These are phyloP conservation scores for Chiloscyllium plagiosum DNA, from an alignment of 2,113 vertebrate species.

Conservation along the genomic window DNA sequence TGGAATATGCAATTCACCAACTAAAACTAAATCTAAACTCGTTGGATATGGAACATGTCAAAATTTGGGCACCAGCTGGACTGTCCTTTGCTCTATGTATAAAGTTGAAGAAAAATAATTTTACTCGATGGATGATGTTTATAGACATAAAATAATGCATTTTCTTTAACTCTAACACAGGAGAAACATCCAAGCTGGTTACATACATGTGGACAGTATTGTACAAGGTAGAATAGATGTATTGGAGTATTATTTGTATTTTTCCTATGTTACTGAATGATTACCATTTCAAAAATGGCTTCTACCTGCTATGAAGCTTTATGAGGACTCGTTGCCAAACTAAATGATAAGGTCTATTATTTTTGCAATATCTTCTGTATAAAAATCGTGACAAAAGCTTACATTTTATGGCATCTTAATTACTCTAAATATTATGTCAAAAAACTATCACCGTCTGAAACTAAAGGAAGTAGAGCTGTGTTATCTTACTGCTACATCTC, in stretches of 20 bases:
- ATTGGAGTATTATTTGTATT: neutral
- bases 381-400: neutral
- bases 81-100: neutral
- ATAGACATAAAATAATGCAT: neutral
- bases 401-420: neutral
- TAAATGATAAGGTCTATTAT: neutral
- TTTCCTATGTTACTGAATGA: neutral
- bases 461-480: neutral
- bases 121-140: neutral
- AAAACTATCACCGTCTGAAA: neutral
- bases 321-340: neutral
- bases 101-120: neutral
- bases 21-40: neutral
- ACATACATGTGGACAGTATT: neutral
- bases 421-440: neutral
- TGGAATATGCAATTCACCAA: neutral
- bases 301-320: neutral
- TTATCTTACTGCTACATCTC: constrained; percentile 37
- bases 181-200: neutral
- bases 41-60: neutral
- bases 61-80: neutral
- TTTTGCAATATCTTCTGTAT: neutral
- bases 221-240: neutral
- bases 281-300: neutral
- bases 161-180: neutral